phyloP scores from a whole-genome alignment of 2,888 invertebrate genomes.

The Synergus laeviventris region DNA sequence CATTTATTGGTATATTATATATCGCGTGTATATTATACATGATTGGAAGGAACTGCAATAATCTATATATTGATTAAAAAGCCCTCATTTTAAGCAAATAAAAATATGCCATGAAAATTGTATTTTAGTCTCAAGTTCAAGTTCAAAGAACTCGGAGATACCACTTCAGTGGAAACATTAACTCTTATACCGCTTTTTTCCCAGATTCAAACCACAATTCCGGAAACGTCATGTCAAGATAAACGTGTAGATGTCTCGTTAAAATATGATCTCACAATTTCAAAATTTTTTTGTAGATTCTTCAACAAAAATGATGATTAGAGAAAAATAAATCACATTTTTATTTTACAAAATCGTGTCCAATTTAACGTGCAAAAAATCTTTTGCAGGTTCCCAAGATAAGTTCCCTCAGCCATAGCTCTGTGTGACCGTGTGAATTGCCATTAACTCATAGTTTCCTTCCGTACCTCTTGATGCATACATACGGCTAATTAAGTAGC shows the following conservation, averaged over 20 bases:
- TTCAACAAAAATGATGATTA: no score
- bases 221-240: not conserved
- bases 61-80: no score
- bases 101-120: not conserved
- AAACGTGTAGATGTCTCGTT: not conserved
- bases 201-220: not conserved
- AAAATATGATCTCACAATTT: no score
- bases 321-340: no score
- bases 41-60: no score
- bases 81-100: no score
- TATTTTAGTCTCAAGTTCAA: not conserved
- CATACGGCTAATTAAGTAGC: constrained; percentile 25
- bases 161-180: not conserved
- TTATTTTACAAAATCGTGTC: no score
- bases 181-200: not conserved
- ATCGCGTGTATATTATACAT: no score
- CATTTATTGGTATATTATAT: no score
- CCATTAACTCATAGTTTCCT: constrained; percentile 26
- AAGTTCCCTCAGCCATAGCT: not conserved
- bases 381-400: constrained; percentile 24
- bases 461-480: constrained; percentile 6
- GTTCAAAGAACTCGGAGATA: not conserved
- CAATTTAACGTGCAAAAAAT: not conserved
- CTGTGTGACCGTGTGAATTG: constrained; percentile 21
- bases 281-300: no score